Percentiles rank a stretch among this genome's conserved stretches.
phyloP scores from a whole-genome alignment of 2,797 vertebrate genomes.

The Malurus leucopterus region DNA sequence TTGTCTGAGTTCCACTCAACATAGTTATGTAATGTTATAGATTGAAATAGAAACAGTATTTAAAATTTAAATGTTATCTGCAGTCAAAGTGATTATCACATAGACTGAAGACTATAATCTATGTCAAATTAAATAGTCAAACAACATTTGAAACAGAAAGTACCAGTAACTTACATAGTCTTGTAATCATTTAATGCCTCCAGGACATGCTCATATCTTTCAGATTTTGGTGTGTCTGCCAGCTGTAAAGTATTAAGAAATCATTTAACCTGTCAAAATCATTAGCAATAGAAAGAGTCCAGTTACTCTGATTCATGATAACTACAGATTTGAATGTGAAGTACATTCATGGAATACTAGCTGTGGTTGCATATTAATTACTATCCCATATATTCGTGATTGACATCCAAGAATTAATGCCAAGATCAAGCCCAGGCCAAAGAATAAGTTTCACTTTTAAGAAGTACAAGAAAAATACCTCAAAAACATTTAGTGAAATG shows the following conservation, averaged over 20 bases:
- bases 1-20: neutral
- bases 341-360: neutral
- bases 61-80: neutral
- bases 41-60: neutral
- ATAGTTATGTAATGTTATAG: neutral
- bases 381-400: neutral
- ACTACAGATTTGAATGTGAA: neutral
- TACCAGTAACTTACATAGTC: constrained; percentile 83
- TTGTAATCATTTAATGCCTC: constrained; percentile 94
- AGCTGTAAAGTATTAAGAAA: constrained; percentile 81
- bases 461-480: neutral
- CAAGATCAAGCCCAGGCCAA: neutral
- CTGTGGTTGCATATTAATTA: neutral
- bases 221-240: constrained; percentile 85
- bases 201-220: constrained; percentile 88
- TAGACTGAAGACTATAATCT: neutral
- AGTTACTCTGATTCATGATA: neutral
- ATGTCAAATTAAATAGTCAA: neutral
- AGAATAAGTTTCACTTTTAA: neutral
- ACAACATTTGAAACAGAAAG: neutral
- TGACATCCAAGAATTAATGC: neutral
- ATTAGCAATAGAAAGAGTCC: constrained; percentile 22
- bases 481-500: neutral
- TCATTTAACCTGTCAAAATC: constrained; percentile 49
- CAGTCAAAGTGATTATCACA: neutral